Evolutionary conservation across 64 coral and sea anemone species (phyloP).

Genomic region (Montipora efflorescens): DNA sequence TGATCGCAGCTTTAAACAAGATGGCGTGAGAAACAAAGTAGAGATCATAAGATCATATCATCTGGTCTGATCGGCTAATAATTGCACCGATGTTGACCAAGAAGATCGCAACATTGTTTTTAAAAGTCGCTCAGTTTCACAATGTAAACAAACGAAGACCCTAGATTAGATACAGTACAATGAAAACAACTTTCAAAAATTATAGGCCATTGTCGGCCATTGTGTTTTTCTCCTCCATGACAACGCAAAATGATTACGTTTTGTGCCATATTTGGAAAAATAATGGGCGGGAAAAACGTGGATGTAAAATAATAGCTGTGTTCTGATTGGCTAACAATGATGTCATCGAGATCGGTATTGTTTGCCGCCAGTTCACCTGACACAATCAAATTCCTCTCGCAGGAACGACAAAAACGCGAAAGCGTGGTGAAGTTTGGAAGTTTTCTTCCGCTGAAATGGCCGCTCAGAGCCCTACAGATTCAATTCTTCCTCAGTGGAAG

Average conservation of each 20-base stretch:
- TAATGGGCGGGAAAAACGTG: conserved; percentile 25
- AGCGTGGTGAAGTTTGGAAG: background rate
- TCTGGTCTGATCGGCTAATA: background rate
- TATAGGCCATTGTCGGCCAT: no score
- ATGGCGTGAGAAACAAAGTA: background rate
- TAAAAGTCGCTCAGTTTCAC: background rate
- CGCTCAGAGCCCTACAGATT: conserved; percentile 80
- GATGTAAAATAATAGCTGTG: background rate
- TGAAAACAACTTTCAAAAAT: no score
- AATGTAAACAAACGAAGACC: background rate
- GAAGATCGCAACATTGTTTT: background rate
- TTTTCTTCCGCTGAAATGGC: conserved; percentile 65
- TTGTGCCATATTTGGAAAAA: conserved; percentile 76
- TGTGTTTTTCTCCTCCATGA: conserved; percentile 59
- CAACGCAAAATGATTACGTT: conserved; percentile 32
- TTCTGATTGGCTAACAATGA: conserved; percentile 88
- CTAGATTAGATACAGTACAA: no score
- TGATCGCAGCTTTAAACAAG: background rate
- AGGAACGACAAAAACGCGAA: conserved; percentile 66
- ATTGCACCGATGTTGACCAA: conserved; percentile 21
- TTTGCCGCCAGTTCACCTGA: conserved; percentile 46
- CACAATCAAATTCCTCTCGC: conserved; percentile 63
- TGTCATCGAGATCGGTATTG: conserved; percentile 43
- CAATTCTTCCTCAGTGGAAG: conserved; percentile 79
- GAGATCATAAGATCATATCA: background rate